Evolutionary conservation across 2,113 vertebrate species (phyloP).

Genomic region (Ceuthmochares aereus): DNA sequence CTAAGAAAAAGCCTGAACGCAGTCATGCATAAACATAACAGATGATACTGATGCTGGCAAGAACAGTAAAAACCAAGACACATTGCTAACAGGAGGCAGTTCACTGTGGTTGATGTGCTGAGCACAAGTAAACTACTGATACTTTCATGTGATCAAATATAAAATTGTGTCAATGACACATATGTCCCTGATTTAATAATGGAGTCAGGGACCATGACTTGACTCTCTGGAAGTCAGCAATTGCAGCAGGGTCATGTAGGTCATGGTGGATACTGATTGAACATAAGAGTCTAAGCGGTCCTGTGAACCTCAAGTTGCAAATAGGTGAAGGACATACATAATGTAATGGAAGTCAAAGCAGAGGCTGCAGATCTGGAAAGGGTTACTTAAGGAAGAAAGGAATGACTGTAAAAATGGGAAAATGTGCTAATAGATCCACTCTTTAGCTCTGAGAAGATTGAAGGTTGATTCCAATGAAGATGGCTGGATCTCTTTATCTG

Average conservation of each 20-base stretch:
- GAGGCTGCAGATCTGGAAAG: neutral
- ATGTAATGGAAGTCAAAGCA: neutral
- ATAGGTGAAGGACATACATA: neutral
- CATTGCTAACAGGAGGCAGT: neutral
- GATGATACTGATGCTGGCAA: neutral
- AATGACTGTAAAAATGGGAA: neutral
- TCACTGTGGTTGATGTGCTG: neutral
- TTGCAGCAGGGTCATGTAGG: neutral
- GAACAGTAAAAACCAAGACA: neutral
- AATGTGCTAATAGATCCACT: neutral
- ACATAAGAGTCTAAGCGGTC: neutral
- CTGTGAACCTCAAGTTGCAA: neutral
- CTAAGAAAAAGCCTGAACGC: neutral
- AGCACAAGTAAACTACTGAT: neutral
- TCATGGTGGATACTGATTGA: neutral
- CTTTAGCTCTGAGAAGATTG: neutral
- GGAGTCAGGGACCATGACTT: accelerated
- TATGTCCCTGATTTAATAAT: neutral
- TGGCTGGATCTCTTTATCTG: neutral
- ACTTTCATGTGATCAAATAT: neutral
- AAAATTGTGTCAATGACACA: accelerated
- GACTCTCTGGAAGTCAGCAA: neutral
- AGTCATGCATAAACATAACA: neutral
- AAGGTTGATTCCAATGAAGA: neutral
- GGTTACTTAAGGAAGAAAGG: neutral